Conservation (phyloP, 1,140 invertebrate genomes). For the Hirudo medicinalis region DNA sequence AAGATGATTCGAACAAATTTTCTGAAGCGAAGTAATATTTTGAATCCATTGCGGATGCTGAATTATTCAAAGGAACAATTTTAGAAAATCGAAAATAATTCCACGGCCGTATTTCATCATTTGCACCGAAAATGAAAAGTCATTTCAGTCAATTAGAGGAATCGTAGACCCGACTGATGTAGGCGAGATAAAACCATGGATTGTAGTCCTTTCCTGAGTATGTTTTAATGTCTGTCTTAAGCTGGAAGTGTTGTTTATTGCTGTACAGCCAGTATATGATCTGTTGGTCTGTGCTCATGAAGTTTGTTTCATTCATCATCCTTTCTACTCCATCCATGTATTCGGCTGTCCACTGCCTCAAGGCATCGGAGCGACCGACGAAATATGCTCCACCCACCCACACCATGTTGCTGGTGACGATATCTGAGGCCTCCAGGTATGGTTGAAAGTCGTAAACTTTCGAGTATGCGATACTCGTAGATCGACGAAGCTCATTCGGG, state of each 20-base stretch:
- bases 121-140: too few relatives aligned
- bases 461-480: conserved; percentile 27
- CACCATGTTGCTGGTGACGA: conserved; percentile 27
- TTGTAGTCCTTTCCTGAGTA: neutral
- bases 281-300: conserved; percentile 18
- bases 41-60: too few relatives aligned
- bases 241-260: neutral
- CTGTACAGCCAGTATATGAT: conserved; percentile 14
- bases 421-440: conserved; percentile 19
- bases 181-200: conserved; percentile 2
- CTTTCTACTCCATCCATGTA: conserved; percentile 4
- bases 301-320: conserved; percentile 1
- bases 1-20: too few relatives aligned
- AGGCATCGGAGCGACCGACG: neutral
- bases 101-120: too few relatives aligned
- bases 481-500: conserved; percentile 22
- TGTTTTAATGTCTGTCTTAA: neutral
- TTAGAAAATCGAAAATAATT: too few relatives aligned
- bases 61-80: too few relatives aligned
- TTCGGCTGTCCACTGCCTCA: neutral
- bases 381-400: conserved; percentile 30
- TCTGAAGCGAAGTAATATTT: too few relatives aligned
- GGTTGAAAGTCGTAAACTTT: conserved; percentile 26
- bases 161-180: neutral
- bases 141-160: too few relatives aligned